phyloP scores from a whole-genome alignment of 2,113 vertebrate genomes.

The Anoura caudifer region DNA sequence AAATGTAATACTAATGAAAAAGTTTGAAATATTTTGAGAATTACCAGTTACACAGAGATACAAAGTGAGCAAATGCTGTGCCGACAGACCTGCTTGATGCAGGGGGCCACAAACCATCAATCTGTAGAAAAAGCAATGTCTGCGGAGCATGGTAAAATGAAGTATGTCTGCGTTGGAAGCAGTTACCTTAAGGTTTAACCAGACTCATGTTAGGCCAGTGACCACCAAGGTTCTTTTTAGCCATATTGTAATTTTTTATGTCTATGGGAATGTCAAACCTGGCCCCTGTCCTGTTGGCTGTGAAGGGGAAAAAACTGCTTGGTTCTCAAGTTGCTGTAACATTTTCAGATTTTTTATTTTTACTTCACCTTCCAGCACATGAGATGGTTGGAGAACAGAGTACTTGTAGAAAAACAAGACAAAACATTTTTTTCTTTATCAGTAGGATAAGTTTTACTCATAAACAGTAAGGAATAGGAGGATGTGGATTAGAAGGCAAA shows the following conservation, averaged over 20 bases:
- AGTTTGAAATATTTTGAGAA: neutral
- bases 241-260: conserved; percentile 2
- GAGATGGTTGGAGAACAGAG: neutral
- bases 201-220: conserved; percentile 26
- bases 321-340: neutral
- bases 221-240: conserved; percentile 15
- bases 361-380: conserved; percentile 3
- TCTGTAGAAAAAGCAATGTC: neutral
- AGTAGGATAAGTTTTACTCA: conserved; percentile 6
- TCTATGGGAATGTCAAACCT: neutral
- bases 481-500: neutral
- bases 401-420: neutral
- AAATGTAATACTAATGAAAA: neutral
- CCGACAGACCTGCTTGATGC: neutral
- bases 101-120: neutral
- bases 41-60: neutral
- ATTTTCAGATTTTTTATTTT: conserved; percentile 24
- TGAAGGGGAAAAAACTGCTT: neutral
- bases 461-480: neutral
- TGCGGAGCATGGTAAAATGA: neutral
- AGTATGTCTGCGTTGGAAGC: neutral
- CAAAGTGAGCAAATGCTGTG: neutral
- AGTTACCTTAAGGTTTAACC: conserved; percentile 60
- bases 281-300: neutral
- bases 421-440: neutral